Evolutionary conservation across 2,113 vertebrate genomes (phyloP), one percentile per base, ranked within the genome.

Genomic region (Poeciliopsis turrubarensis): DNA sequence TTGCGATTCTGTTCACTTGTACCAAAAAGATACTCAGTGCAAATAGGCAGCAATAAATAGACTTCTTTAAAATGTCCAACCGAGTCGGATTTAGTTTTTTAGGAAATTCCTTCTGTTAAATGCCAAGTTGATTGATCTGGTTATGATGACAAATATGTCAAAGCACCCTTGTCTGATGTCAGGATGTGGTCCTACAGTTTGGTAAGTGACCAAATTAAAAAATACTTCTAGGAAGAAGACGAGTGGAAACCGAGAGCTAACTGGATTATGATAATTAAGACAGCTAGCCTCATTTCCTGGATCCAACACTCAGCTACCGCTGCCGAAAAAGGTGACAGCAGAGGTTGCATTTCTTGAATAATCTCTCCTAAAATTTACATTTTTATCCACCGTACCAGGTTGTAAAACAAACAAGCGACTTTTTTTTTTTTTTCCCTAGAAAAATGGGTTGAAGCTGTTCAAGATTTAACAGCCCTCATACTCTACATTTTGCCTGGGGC

Each of bases 91-190:
- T 32, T 41, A 64, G 10, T 6, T 8, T 0, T 0, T 68, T 71
- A 82, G 47, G 25, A 88, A 90, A 80, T 68, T n/a, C 54, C 3
- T 14, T 83, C 68, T 19, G 4, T 39, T 60, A 74, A 66, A 79
- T 80, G 80, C 67, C 74, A 79, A 69, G 31, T 44, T 71, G 10
- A 79, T 90, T 83, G 78, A 81, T 82, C 73, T 65, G 17, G 73
- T 85, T 84, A 83, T 6, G 57, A 76, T 17, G 30, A 68, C 63
- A 37, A 32, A 68, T 13, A 69, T 64, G 62, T 86, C 73, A 79
- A 87, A 80, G 69, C 51, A 47, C 77, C 78, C 82, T 82, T 86
- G 71, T 80, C 66, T 34, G 0, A 57, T 12, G 2, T 73, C 65
- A 71, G 47, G 62, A 81, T 54, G 75, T 54, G 65, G 51, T 51